Conservation (phyloP, 2,113 vertebrate genomes). For the Mormoops blainvillei region DNA sequence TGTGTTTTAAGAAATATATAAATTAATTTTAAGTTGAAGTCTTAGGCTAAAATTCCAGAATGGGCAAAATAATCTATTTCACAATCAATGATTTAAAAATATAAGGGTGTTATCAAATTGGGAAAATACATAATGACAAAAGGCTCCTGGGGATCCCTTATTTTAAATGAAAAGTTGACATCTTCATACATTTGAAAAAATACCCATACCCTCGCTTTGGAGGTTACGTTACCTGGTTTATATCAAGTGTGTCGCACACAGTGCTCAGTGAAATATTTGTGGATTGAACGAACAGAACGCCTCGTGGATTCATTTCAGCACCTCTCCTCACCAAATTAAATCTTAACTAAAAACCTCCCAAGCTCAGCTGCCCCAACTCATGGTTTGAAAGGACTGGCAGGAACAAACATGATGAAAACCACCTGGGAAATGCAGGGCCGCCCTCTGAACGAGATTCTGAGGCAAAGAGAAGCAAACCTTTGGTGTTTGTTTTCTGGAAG, state of each 20-base stretch:
- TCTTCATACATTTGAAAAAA: not conserved
- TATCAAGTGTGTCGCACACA: fast-evolving
- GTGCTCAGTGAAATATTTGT: fast-evolving
- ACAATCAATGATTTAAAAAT: not conserved
- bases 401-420: fast-evolving
- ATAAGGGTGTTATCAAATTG: not conserved
- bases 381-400: fast-evolving
- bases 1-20: not conserved
- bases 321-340: not conserved
- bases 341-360: fast-evolving
- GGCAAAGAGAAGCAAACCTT: not conserved
- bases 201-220: not conserved
- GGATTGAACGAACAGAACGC: too few relatives aligned
- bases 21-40: conserved; percentile 1
- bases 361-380: not conserved
- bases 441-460: fast-evolving
- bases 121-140: not conserved
- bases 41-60: not conserved
- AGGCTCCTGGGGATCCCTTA: not conserved
- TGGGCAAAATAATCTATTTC: not conserved
- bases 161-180: not conserved
- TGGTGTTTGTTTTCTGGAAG: not conserved
- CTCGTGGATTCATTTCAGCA: not conserved
- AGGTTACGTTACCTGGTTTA: not conserved
- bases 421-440: fast-evolving